phyloP scores from a whole-genome alignment of 2,888 invertebrate species.

The Phalera bucephala region DNA sequence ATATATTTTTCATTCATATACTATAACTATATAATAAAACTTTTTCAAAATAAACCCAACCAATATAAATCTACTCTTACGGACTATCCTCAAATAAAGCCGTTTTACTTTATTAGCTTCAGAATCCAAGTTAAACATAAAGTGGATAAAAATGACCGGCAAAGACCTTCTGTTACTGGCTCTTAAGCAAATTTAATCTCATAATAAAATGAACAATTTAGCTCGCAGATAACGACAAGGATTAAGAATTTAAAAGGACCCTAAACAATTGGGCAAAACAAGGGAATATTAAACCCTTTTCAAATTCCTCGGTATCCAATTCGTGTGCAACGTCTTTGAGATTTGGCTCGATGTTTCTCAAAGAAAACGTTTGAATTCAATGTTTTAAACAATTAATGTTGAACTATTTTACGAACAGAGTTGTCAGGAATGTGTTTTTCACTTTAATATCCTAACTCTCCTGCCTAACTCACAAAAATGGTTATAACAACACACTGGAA shows the following conservation, averaged over 20 bases:
- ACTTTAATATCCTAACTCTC: too few relatives aligned
- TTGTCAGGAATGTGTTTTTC: too few relatives aligned
- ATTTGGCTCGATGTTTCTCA: neutral
- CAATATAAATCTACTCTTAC: neutral
- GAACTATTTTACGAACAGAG: too few relatives aligned
- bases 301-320: conserved; percentile 40
- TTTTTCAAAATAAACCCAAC: too few relatives aligned
- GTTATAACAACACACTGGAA: too few relatives aligned
- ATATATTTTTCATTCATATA: too few relatives aligned
- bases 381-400: too few relatives aligned
- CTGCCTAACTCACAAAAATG: too few relatives aligned
- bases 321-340: conserved; percentile 23
- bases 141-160: conserved; percentile 10
- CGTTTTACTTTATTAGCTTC: conserved; percentile 9
- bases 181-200: conserved; percentile 27
- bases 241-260: conserved; percentile 44
- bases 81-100: conserved; percentile 5
- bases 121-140: too few relatives aligned
- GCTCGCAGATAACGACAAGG: conserved; percentile 43
- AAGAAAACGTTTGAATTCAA: neutral
- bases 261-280: conserved; percentile 47
- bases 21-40: too few relatives aligned
- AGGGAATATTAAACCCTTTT: conserved; percentile 32
- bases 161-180: conserved; percentile 3
- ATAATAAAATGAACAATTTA: conserved; percentile 52